phyloP scores from a whole-genome alignment of 2,113 vertebrate species.

The Charadrius vociferus region DNA sequence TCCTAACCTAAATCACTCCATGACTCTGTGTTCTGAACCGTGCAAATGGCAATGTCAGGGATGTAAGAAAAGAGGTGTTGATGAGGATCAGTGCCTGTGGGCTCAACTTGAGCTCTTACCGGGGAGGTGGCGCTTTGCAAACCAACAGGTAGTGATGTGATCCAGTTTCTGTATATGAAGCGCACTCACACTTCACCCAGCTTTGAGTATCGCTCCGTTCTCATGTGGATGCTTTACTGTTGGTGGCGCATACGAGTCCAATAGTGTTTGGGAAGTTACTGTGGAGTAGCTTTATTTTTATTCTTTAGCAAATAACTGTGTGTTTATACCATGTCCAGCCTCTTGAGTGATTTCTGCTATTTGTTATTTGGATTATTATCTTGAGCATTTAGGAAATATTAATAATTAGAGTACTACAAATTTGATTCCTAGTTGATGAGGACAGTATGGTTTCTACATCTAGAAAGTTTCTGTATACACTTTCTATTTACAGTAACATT shows the following conservation, averaged over 20 bases:
- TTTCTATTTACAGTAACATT: neutral
- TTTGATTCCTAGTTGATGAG: neutral
- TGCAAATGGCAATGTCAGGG: neutral
- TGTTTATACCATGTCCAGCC: neutral
- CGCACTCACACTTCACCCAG: too few relatives aligned
- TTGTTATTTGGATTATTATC: neutral
- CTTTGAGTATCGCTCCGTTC: neutral
- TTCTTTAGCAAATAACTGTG: neutral
- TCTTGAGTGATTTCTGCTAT: neutral
- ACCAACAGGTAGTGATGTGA: neutral
- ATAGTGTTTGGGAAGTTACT: neutral
- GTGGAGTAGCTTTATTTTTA: neutral
- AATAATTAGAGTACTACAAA: neutral
- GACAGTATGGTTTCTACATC: neutral
- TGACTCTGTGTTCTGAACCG: neutral
- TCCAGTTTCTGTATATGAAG: neutral
- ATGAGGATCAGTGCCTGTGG: neutral
- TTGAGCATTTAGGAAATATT: neutral
- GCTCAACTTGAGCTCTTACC: neutral
- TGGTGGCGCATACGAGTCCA: accelerated
- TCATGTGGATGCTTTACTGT: accelerated
- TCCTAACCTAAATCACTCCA: neutral
- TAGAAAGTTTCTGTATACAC: neutral
- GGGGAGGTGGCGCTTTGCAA: neutral
- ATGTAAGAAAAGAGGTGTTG: neutral